Evolutionary conservation across 2,797 vertebrate species (phyloP).

Genomic region (Myotis daubentonii): DNA sequence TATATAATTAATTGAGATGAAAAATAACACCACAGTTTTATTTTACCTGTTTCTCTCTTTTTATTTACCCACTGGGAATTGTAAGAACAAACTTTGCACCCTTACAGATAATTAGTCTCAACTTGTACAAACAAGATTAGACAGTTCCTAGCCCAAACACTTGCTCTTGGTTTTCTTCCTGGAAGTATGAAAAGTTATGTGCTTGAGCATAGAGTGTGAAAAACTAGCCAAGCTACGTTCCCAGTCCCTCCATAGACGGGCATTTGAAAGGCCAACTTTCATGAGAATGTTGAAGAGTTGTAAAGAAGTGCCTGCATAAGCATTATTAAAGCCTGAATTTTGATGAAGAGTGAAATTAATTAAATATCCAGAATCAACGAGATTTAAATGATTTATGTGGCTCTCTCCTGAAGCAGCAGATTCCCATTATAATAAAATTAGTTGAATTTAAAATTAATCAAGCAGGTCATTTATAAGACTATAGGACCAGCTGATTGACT

Average conservation of each 20-base stretch:
- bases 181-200: neutral
- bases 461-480: conserved; percentile 24
- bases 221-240: neutral
- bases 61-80: neutral
- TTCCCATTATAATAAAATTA: conserved; percentile 56
- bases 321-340: neutral
- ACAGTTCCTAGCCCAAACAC: neutral
- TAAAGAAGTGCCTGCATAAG: neutral
- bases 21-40: neutral
- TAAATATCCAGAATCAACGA: conserved; percentile 25
- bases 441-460: conserved; percentile 63
- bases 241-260: neutral
- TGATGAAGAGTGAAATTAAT: conserved; percentile 17
- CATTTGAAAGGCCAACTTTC: neutral
- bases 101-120: neutral
- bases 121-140: neutral
- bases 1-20: neutral
- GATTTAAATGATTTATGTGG: conserved; percentile 31
- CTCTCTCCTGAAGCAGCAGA: neutral
- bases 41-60: neutral
- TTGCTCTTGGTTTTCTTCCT: neutral
- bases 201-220: neutral
- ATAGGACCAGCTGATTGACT: neutral
- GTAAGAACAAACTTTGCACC: neutral
- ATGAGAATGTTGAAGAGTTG: neutral